Conservation (phyloP, 2,113 vertebrate genomes). For the Esox niger region DNA sequence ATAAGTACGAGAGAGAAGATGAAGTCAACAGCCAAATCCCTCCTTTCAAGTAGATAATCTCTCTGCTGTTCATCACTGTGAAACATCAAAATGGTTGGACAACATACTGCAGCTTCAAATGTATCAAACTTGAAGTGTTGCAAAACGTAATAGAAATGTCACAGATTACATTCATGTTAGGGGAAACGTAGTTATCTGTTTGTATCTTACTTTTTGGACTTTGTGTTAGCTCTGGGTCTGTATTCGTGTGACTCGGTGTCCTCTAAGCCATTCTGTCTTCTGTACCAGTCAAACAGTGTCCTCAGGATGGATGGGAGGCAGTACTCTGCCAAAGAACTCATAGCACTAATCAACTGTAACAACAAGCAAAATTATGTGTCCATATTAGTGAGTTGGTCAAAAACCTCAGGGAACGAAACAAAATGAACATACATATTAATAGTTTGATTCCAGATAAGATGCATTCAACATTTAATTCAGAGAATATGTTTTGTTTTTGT, state of each 20-base stretch:
- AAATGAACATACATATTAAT: conserved; percentile 27
- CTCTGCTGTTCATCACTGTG: conserved; percentile 92
- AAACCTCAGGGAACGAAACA: conserved; percentile 23
- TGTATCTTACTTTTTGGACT: conserved; percentile 87
- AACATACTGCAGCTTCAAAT: conserved; percentile 6
- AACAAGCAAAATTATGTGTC: conserved; percentile 36
- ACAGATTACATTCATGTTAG: too few relatives aligned
- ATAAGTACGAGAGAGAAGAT: conserved; percentile 98
- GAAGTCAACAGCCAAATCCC: conserved; percentile 97
- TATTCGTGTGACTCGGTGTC: conserved; percentile 90
- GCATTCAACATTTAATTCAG: too few relatives aligned
- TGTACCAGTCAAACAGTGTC: conserved; percentile 97
- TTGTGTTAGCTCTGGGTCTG: conserved; percentile 90
- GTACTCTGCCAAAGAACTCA: conserved; percentile 97
- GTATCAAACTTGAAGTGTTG: neutral
- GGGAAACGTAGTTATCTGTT: too few relatives aligned
- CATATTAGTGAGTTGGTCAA: conserved; percentile 29
- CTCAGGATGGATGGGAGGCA: conserved; percentile 95
- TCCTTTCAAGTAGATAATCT: conserved; percentile 95
- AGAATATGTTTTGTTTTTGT: too few relatives aligned
- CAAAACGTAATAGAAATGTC: too few relatives aligned
- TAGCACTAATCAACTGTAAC: conserved; percentile 88
- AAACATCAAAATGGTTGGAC: conserved; percentile 42
- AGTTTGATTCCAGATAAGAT: too few relatives aligned
- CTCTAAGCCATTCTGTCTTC: conserved; percentile 93